Conservation (phyloP, 2,888 invertebrate genomes). For the Crematogaster levior region DNA sequence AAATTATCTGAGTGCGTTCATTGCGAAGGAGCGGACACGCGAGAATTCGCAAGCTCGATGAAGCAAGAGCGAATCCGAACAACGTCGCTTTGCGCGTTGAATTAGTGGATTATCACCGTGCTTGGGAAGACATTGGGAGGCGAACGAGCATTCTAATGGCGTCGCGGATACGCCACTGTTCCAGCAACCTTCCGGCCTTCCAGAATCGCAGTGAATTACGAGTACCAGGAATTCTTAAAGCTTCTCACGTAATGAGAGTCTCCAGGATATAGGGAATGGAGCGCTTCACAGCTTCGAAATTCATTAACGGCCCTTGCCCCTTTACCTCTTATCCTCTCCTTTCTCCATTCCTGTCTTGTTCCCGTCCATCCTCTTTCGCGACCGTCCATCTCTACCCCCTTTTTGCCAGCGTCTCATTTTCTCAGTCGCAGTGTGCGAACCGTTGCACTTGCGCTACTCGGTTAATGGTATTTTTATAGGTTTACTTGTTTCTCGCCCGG, state of each 20-base stretch:
- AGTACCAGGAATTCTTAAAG: slow-evolving; percentile 78
- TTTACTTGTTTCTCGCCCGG: slow-evolving; percentile 70
- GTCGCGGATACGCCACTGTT: slow-evolving; percentile 70
- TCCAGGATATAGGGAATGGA: slow-evolving; percentile 72
- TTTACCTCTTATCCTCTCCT: slow-evolving; percentile 63
- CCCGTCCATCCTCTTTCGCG: slow-evolving; percentile 45
- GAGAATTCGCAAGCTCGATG: slow-evolving; percentile 33
- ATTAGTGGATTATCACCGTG: slow-evolving; percentile 75
- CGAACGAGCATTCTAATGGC: slow-evolving; percentile 75
- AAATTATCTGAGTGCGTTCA: slow-evolving; percentile 19
- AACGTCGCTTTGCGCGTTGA: slow-evolving; percentile 57
- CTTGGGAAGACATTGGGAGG: slow-evolving; percentile 53
- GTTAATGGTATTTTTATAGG: slow-evolving; percentile 79
- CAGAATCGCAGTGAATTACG: slow-evolving; percentile 77
- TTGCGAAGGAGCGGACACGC: slow-evolving; percentile 3
- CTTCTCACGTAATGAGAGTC: slow-evolving; percentile 81
- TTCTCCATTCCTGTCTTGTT: slow-evolving; percentile 56
- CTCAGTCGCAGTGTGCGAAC: slow-evolving; percentile 65
- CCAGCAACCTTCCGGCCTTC: slow-evolving; percentile 70
- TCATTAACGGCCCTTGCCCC: slow-evolving; percentile 76
- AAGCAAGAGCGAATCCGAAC: slow-evolving; percentile 22
- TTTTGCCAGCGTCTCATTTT: slow-evolving; percentile 50
- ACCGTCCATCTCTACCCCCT: slow-evolving; percentile 31
- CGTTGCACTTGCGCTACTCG: slow-evolving; percentile 70
- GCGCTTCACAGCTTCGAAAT: slow-evolving; percentile 75